A percentile compares a stretch with the other conserved stretches of the same genome.
Conservation (phyloP, 2,888 invertebrate species). For the Phaedon cochleariae region DNA sequence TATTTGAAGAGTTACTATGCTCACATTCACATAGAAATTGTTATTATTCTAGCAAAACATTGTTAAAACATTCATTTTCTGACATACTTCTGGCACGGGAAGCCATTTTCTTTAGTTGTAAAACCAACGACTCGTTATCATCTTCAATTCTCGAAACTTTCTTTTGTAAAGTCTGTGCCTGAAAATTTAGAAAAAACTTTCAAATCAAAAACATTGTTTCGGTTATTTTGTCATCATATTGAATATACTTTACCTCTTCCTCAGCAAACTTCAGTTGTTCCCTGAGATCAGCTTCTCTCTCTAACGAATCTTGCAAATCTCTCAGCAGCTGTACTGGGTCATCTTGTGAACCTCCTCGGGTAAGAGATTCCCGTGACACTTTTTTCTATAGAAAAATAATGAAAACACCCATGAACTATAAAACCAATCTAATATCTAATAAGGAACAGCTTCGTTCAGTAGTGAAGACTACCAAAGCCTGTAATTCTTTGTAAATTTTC, state of each 20-base stretch:
- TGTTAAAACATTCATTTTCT: constrained; percentile 14
- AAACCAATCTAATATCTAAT: no score
- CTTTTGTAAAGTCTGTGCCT: constrained; percentile 88
- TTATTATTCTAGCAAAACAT: not conserved
- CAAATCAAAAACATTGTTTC: not conserved
- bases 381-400: constrained; percentile 62
- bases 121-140: constrained; percentile 94
- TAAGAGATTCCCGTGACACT: constrained; percentile 77
- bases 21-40: not conserved
- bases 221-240: not conserved
- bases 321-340: constrained; percentile 83
- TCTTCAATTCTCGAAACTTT: constrained; percentile 93
- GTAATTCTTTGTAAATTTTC: no score
- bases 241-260: constrained; percentile 76
- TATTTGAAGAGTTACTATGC: no score
- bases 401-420: no score
- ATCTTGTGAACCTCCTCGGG: constrained; percentile 81
- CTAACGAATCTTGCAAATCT: constrained; percentile 90
- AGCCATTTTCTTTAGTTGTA: constrained; percentile 97
- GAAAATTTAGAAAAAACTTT: constrained; percentile 61
- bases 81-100: constrained; percentile 82
- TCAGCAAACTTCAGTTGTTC: constrained; percentile 93
- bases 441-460: no score
- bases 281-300: constrained; percentile 91
- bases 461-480: no score